These are phyloP conservation scores for Polypterus bichir DNA, from an alignment of 2,113 vertebrate species.

Conservation along the genomic window DNA sequence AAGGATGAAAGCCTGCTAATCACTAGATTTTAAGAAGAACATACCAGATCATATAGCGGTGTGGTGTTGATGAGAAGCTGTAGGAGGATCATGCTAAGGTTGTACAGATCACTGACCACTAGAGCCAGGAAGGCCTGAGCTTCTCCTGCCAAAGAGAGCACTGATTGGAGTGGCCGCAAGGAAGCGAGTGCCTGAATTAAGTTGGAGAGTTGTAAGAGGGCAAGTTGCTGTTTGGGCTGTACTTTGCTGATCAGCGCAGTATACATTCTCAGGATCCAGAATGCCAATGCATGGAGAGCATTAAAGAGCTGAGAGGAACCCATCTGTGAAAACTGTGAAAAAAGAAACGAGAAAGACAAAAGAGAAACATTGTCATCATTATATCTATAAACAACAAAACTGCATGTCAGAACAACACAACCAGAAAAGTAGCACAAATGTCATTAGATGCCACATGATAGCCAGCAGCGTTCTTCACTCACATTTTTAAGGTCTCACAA, in stretches of 20 bases:
- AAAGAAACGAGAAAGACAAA: not conserved
- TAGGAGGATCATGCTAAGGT: slow-evolving; percentile 36
- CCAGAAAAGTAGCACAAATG: too few relatives aligned
- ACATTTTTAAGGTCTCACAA: too few relatives aligned
- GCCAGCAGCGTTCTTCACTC: too few relatives aligned
- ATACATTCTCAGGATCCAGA: slow-evolving; percentile 27
- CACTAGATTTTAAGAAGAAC: not conserved
- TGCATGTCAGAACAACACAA: too few relatives aligned
- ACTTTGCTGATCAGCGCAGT: slow-evolving; percentile 24
- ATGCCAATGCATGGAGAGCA: slow-evolving; percentile 22
- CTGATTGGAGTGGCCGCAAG: slow-evolving; percentile 22
- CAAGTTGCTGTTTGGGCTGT: slow-evolving; percentile 20
- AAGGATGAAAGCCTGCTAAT: too few relatives aligned
- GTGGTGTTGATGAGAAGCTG: slow-evolving; percentile 47
- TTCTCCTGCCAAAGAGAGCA: slow-evolving; percentile 28
- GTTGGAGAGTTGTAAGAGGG: slow-evolving; percentile 13
- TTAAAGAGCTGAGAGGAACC: slow-evolving; percentile 29
- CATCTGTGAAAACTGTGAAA: slow-evolving; percentile 21
- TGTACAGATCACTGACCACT: slow-evolving; percentile 29
- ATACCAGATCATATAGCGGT: slow-evolving; percentile 44
- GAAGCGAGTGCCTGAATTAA: slow-evolving; percentile 18
- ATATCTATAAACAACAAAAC: too few relatives aligned
- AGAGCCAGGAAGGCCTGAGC: slow-evolving; percentile 9
- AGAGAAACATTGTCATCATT: not conserved
- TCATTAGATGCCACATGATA: too few relatives aligned